These are phyloP conservation scores for Limnephilus rhombicus DNA, from an alignment of 2,888 invertebrate genomes.

Conservation along the genomic window DNA sequence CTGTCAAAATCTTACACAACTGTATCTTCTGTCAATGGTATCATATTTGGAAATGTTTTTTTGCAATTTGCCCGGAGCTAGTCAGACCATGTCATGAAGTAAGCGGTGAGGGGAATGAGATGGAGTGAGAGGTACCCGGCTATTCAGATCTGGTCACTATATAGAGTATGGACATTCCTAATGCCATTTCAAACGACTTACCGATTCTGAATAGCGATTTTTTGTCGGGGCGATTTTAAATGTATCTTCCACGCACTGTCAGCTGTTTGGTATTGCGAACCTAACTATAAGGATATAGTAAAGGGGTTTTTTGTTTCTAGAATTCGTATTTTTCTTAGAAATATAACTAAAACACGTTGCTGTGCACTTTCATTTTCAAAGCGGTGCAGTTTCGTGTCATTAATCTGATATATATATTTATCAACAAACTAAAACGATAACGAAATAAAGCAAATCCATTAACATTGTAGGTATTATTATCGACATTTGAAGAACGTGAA, in stretches of 20 bases:
- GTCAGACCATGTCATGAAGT: too few relatives aligned
- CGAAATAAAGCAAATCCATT: background rate
- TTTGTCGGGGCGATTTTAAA: background rate
- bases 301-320: background rate
- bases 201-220: background rate
- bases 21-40: too few relatives aligned
- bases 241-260: too few relatives aligned
- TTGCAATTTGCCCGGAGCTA: too few relatives aligned
- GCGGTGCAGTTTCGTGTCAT: background rate
- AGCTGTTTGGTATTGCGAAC: too few relatives aligned
- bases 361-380: background rate
- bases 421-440: background rate
- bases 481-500: background rate
- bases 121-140: too few relatives aligned
- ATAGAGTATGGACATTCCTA: background rate
- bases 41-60: too few relatives aligned
- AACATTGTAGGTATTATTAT: background rate
- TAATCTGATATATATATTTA: background rate
- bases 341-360: background rate
- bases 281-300: too few relatives aligned
- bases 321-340: background rate
- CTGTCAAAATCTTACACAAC: too few relatives aligned
- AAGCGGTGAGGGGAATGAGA: too few relatives aligned
- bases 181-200: background rate
- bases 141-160: background rate